Evolutionary conservation across 2,888 invertebrate species (phyloP).

Genomic region (Scaptomyza caliginosa): DNA sequence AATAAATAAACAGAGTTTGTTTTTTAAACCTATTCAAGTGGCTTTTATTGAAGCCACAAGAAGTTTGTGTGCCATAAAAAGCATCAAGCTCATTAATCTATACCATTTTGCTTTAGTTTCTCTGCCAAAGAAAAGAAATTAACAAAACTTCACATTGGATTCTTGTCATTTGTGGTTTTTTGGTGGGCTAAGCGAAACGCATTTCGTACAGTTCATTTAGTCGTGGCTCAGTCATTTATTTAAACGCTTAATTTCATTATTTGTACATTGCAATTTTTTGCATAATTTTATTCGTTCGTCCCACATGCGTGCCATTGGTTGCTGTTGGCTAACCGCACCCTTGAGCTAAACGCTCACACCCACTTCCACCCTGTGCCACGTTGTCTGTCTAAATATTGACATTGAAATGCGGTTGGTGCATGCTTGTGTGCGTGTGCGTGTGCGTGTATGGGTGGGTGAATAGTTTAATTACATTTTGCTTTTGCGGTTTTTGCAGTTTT

Average conservation of each 20-base stretch:
- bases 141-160: background rate
- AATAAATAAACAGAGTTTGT: background rate
- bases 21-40: background rate
- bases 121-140: constrained; percentile 8
- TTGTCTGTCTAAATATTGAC: constrained; percentile 34
- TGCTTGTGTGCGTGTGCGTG: background rate
- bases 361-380: no score
- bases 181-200: no score
- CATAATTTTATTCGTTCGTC: background rate
- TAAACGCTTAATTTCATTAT: constrained; percentile 38
- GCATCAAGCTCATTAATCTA: constrained; percentile 29
- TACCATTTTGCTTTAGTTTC: constrained; percentile 24
- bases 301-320: background rate
- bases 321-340: no score
- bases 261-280: constrained; percentile 15
- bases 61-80: constrained; percentile 2
- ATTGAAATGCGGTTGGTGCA: constrained; percentile 31
- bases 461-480: constrained; percentile 39
- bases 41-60: constrained; percentile 1
- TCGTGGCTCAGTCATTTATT: constrained; percentile 1
- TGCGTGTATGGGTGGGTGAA: background rate
- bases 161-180: constrained; percentile 23
- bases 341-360: background rate
- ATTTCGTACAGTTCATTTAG: constrained; percentile 22
- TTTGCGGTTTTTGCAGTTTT: constrained; percentile 22